Evolutionary conservation across 2,888 invertebrate genomes (phyloP).

Genomic region (Diploptera punctata): DNA sequence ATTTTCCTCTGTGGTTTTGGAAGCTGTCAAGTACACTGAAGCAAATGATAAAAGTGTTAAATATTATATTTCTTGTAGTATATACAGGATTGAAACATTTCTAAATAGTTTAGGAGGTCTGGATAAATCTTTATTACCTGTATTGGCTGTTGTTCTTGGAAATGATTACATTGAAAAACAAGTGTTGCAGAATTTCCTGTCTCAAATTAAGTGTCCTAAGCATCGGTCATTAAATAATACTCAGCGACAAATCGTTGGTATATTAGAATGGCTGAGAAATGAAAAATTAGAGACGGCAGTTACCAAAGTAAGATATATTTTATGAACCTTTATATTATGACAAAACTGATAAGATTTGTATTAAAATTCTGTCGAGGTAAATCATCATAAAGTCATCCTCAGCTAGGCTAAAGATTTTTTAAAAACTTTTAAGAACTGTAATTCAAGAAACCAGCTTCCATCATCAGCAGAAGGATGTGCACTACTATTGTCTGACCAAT

Average conservation of each 20-base stretch:
- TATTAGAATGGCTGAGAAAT: constrained; percentile 78
- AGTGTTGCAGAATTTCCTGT: constrained; percentile 74
- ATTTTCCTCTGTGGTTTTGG: constrained; percentile 64
- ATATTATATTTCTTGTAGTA: constrained; percentile 66
- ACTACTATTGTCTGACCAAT: no score
- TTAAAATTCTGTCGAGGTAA: no score
- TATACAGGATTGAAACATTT: constrained; percentile 76
- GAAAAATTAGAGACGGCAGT: constrained; percentile 74
- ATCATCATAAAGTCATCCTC: no score
- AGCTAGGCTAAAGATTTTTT: no score
- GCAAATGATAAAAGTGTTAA: not conserved
- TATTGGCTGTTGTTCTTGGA: constrained; percentile 84
- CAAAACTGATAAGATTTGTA: no score
- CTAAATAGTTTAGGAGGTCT: constrained; percentile 69
- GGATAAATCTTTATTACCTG: constrained; percentile 71
- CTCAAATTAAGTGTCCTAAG: constrained; percentile 66
- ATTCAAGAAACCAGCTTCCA: no score
- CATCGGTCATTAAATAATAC: constrained; percentile 62
- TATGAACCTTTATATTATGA: not conserved
- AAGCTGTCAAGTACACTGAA: constrained; percentile 37
- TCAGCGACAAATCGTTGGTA: constrained; percentile 71
- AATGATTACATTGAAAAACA: constrained; percentile 84
- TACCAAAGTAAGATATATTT: constrained; percentile 54
- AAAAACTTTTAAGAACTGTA: no score
- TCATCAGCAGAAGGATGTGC: no score